Evolutionary conservation across 2,888 invertebrate genomes (phyloP).

Genomic region (Ophion slaviceki): DNA sequence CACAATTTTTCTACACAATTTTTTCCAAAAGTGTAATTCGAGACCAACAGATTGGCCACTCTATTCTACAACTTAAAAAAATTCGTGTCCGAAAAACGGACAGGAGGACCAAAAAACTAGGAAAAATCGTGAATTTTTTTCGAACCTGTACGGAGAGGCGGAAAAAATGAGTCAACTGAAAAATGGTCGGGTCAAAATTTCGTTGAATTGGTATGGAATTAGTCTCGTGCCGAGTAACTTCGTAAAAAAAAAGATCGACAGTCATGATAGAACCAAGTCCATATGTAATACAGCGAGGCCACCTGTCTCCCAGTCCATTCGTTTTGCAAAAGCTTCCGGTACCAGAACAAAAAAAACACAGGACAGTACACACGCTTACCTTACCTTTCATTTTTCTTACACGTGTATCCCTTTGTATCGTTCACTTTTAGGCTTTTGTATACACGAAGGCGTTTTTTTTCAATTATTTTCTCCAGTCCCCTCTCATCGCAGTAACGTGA

Average conservation of each 20-base stretch:
- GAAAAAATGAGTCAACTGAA: too few relatives aligned
- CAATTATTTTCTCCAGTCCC: not conserved
- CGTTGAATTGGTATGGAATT: too few relatives aligned
- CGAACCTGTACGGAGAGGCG: too few relatives aligned
- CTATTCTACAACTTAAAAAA: too few relatives aligned
- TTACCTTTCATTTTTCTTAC: not conserved
- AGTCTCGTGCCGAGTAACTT: not conserved
- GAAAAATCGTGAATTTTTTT: too few relatives aligned
- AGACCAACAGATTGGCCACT: too few relatives aligned
- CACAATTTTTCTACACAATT: too few relatives aligned
- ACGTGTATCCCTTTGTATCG: constrained; percentile 39
- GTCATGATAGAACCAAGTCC: not conserved
- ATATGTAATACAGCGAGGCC: constrained; percentile 34
- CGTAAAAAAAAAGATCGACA: not conserved
- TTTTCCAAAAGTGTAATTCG: too few relatives aligned
- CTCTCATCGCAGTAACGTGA: not conserved
- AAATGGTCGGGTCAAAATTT: too few relatives aligned
- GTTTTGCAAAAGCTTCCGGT: constrained; percentile 48
- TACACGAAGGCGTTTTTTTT: too few relatives aligned
- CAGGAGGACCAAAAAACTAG: too few relatives aligned
- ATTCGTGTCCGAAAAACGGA: too few relatives aligned
- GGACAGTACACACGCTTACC: not conserved
- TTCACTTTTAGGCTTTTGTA: not conserved
- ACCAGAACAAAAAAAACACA: not conserved
- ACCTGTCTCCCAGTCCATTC: constrained; percentile 30